Evolutionary conservation across 2,113 vertebrate species (phyloP), one percentile per base, ranked within the genome.

Genomic region (Ammodytes dubius): DNA sequence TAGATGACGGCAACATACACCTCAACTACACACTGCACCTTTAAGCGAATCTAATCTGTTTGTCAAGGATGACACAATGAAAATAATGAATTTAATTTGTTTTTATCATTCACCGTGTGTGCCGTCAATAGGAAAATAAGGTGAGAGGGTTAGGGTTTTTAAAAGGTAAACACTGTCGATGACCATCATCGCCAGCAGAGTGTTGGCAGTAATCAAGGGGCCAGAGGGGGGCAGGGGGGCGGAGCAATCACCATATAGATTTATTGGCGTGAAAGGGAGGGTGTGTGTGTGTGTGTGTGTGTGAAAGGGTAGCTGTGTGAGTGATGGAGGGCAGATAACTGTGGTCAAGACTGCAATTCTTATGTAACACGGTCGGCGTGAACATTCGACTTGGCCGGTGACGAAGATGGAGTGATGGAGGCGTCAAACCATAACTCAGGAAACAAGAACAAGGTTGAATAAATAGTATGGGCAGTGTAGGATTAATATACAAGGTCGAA

Each of bases 221-320:
- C 37, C 63, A 1, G 4, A 52, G 12, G 53, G 12, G 2, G 13
- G 35, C 1, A 3, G 46, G 15, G 53, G 12, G 2, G 13, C n/a
- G 3, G 77, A 42, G 63, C 64, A 46, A 75, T 86, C 57, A 65
- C 37, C 46, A n/a, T 69, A 65, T 67, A 52, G 65, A 84, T 81
- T 63, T 81, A 69, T 73, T 69, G 39, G 17, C 15, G 45, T 66
- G 35, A 40, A 53, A 47, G 68, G 63, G 5, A 54, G 40, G 45
- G 56, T 56, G 52, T 70, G 66, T 64, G 77, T 77, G 46, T 27
- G 27, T 27, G 27, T 27, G 27, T 27, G 27, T 27, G 27, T 27
- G 27, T 27, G 27, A 27, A 84, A 60, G 60, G 85, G 72, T 87
- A 71, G 52, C 11, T 0, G 56, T 46, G 47, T 39, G 66, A 77